These are phyloP conservation scores for Cataglyphis hispanica DNA, from an alignment of 1,140 invertebrate species.

Conservation along the genomic window DNA sequence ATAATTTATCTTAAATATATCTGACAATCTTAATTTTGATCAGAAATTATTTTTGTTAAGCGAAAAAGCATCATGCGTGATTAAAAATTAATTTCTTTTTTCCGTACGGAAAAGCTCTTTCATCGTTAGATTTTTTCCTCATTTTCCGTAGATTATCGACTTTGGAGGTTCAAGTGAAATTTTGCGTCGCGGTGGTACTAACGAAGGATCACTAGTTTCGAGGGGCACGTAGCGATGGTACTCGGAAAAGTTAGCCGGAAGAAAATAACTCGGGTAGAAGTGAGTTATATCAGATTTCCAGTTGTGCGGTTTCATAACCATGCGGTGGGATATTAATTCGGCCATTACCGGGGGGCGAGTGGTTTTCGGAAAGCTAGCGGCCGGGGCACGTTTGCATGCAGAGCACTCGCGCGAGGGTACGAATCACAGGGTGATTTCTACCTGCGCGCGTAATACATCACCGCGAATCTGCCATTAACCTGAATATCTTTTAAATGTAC, in stretches of 20 bases:
- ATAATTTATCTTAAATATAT: background rate
- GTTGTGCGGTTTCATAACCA: slow-evolving; percentile 62
- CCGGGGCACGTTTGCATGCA: slow-evolving; percentile 52
- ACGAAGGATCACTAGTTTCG: background rate
- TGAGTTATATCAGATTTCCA: slow-evolving; percentile 60
- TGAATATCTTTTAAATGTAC: slow-evolving; percentile 61
- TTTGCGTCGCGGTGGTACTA: background rate
- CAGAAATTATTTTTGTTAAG: background rate
- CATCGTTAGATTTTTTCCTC: background rate
- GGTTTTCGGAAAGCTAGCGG: slow-evolving; percentile 56
- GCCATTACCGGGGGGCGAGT: slow-evolving; percentile 56
- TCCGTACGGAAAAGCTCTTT: no score
- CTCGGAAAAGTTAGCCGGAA: slow-evolving; percentile 47
- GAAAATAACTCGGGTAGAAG: slow-evolving; percentile 57
- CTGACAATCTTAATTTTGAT: background rate
- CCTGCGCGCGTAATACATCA: slow-evolving; percentile 35
- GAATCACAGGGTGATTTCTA: slow-evolving; percentile 38
- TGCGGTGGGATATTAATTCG: slow-evolving; percentile 70
- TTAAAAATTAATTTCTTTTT: no score
- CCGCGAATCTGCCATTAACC: slow-evolving; percentile 65
- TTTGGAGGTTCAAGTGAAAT: background rate
- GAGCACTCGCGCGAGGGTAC: background rate
- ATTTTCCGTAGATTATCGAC: background rate
- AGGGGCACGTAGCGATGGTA: background rate
- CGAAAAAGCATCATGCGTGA: background rate